Evolutionary conservation across 2,113 vertebrate species (phyloP), one percentile per base, ranked within the genome.

Genomic region (Aegypius monachus): DNA sequence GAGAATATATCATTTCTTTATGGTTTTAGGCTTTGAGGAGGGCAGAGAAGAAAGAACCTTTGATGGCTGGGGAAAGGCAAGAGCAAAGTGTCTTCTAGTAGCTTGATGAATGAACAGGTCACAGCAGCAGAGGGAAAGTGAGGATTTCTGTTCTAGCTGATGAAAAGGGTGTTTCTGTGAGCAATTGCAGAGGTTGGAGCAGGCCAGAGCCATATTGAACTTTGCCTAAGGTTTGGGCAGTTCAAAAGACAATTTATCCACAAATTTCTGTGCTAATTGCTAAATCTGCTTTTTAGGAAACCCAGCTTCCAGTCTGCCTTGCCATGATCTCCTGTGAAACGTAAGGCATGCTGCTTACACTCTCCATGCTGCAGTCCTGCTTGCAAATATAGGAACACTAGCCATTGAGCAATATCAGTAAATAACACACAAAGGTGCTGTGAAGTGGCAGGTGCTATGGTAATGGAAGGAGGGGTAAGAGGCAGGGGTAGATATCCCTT

Each of bases 21-120:
- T 52, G 65, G 73, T 91, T 95, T 94, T 84, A 79, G 68, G 87
- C 73, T 89, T 91, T 91, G 84, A 83, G 83, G 66, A 95, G 31
- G 58, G 75, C 43, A 86, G 62, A 92, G 74, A 93, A 92, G 66
- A 96, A 93, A 94, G 65, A 79, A 67, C 47, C 48, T 95, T 95
- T 94, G 94, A 91, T 87, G 52, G 31, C 20, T 48, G 47, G 23
- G 53, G 47, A 84, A 86, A 91, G 43, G 52, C 72, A 96, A 95
- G 83, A 89, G 56, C 73, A 91, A 81, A 89, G 19, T 40, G 56
- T 61, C 23, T 85, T 43, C 17, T 29, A 47, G 50, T 16, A 90
- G 27, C 19, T 13, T 84, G 89, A 89, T 74, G 56, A 78, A 84
- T 36, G 73, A 87, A 15, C 31, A 59, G 89, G 83, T 96, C 93